Evolutionary conservation across 2,888 invertebrate genomes (phyloP).

Genomic region (Phaonia tiefii): DNA sequence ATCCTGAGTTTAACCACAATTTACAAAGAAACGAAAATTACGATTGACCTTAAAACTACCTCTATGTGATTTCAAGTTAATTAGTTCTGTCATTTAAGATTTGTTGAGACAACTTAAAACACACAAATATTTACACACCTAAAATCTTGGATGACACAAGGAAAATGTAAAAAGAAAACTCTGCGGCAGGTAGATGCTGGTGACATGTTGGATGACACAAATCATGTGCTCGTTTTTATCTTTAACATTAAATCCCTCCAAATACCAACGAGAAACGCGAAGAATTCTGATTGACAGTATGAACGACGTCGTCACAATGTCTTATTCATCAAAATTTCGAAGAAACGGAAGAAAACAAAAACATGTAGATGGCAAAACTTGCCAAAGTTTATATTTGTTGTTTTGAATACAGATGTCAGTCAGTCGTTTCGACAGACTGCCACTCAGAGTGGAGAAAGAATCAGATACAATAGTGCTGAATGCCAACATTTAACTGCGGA

Average conservation of each 20-base stretch:
- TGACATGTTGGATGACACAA: conserved; percentile 44
- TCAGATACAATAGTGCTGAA: conserved; percentile 27
- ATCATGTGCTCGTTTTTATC: conserved; percentile 42
- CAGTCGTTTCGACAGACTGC: neutral
- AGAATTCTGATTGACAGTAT: conserved; percentile 50
- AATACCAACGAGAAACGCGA: conserved; percentile 12
- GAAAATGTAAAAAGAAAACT: neutral
- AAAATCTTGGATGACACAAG: neutral
- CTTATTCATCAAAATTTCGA: conserved; percentile 61
- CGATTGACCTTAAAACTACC: too few relatives aligned
- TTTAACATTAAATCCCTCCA: conserved; percentile 8
- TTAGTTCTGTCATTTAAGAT: conserved; percentile 49
- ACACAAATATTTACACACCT: neutral
- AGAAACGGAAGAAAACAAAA: conserved; percentile 39
- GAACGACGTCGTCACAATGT: conserved; percentile 64
- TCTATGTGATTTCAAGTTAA: too few relatives aligned
- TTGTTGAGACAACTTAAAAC: conserved; percentile 25
- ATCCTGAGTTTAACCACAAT: too few relatives aligned
- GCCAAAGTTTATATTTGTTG: conserved; percentile 46
- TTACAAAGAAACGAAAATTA: too few relatives aligned
- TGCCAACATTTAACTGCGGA: conserved; percentile 53
- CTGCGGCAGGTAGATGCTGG: conserved; percentile 40
- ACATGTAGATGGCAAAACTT: conserved; percentile 46
- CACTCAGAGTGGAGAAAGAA: conserved; percentile 25
- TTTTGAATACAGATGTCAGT: neutral